Evolutionary conservation across 2,113 vertebrate genomes (phyloP).

Genomic region (Platichthys stellatus): DNA sequence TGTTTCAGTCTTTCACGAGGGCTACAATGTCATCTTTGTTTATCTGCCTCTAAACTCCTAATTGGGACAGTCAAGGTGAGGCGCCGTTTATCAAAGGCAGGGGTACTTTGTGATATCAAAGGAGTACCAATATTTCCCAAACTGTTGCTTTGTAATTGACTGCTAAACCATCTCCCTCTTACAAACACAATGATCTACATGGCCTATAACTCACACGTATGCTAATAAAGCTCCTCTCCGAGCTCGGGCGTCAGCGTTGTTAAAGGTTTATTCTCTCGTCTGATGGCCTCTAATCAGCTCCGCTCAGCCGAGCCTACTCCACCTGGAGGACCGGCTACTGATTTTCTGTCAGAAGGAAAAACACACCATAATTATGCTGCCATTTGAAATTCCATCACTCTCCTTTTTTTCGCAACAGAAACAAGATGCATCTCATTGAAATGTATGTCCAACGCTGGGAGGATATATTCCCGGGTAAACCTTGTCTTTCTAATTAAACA

Average conservation of each 20-base stretch:
- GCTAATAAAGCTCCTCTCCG: constrained; percentile 55
- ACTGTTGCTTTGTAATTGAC: constrained; percentile 55
- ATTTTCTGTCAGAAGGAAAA: constrained; percentile 81
- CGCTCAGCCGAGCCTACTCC: constrained; percentile 68
- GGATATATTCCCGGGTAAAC: constrained; percentile 69
- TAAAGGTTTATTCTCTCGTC: constrained; percentile 74
- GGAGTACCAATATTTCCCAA: constrained; percentile 20
- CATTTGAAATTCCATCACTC: constrained; percentile 81
- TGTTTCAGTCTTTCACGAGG: constrained; percentile 1
- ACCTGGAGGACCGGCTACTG: constrained; percentile 78
- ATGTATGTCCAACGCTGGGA: constrained; percentile 73
- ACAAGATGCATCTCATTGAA: constrained; percentile 80
- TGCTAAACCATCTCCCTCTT: constrained; percentile 44
- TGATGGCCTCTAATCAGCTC: constrained; percentile 80
- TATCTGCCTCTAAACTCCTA: constrained; percentile 21
- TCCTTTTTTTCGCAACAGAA: constrained; percentile 51
- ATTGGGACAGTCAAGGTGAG: constrained; percentile 45
- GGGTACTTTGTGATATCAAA: constrained; percentile 12
- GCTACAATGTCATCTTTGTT: constrained; percentile 21
- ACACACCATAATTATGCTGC: constrained; percentile 79
- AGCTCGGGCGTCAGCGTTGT: constrained; percentile 62
- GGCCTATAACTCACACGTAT: constrained; percentile 43
- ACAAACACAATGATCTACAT: constrained; percentile 43
- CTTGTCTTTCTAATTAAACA: constrained; percentile 83
- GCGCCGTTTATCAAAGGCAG: constrained; percentile 33